phyloP scores from a whole-genome alignment of 2,797 vertebrate genomes.

The Melanotaenia trifasciata region DNA sequence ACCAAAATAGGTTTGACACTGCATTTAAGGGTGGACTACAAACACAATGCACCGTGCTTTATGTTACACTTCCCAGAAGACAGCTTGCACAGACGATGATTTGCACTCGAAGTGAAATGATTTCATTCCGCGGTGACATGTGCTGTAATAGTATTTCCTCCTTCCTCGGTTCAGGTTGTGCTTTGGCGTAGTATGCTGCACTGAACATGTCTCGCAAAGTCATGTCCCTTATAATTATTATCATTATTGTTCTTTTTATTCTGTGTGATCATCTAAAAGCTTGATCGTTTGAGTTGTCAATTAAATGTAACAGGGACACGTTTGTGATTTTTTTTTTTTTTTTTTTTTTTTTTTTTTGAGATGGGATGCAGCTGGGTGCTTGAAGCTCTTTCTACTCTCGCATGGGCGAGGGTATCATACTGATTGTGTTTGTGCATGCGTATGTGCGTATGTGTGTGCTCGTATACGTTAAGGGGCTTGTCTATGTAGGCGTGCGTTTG shows the following conservation, averaged over 20 bases:
- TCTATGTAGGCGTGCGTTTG: slow-evolving; percentile 55
- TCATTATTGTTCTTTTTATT: background rate
- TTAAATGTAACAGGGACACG: background rate
- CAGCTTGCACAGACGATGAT: slow-evolving; percentile 1
- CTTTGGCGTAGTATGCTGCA: slow-evolving; percentile 37
- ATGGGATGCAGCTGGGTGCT: slow-evolving; percentile 34
- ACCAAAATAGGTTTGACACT: slow-evolving; percentile 41
- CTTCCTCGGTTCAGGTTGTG: slow-evolving; percentile 23
- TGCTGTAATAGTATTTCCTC: slow-evolving; percentile 63
- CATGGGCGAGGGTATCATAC: slow-evolving; percentile 50
- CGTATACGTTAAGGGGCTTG: slow-evolving; percentile 48
- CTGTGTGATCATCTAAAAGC: background rate
- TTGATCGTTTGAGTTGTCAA: background rate
- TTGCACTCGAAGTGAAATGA: slow-evolving; percentile 7
- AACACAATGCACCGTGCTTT: background rate
- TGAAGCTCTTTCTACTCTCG: slow-evolving; percentile 10
- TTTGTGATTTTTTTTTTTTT: slow-evolving; percentile 1
- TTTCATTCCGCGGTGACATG: slow-evolving; percentile 49
- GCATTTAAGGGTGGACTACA: slow-evolving; percentile 12
- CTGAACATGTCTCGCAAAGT: slow-evolving; percentile 12
- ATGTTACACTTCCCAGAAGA: background rate
- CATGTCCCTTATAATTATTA: too few species aligned
- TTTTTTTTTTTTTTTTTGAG: slow-evolving; percentile 7
- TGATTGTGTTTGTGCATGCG: slow-evolving; percentile 23
- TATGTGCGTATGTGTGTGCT: slow-evolving; percentile 14